Percentiles rank a stretch among this genome's conserved stretches.
These are phyloP conservation scores for Trachythela sp. DNA, from an alignment of 64 coral and sea anemone species.

Conservation along the genomic window DNA sequence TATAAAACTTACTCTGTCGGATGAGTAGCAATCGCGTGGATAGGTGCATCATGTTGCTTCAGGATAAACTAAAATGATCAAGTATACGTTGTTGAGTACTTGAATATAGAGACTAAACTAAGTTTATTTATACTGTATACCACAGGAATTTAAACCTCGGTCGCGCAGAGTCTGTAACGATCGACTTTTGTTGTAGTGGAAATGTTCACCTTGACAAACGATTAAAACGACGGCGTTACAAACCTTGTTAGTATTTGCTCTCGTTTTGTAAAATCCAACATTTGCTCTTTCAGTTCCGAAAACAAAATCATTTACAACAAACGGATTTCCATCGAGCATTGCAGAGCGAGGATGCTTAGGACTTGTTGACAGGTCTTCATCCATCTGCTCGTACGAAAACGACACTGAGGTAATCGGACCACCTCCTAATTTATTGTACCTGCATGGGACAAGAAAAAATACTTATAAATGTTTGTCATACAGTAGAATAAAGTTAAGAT, in stretches of 20 bases:
- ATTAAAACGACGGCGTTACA: not conserved
- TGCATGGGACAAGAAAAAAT: constrained; percentile 11
- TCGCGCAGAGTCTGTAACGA: too few species aligned
- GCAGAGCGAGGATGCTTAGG: constrained; percentile 20
- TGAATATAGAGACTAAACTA: not conserved
- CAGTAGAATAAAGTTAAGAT: too few species aligned
- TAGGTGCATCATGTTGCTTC: constrained; percentile 78
- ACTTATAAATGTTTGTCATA: not conserved
- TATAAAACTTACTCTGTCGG: constrained; percentile 69
- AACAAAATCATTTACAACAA: constrained; percentile 91
- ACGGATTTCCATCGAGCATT: constrained; percentile 73
- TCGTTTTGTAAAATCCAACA: constrained; percentile 64
- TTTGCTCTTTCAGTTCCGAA: constrained; percentile 78
- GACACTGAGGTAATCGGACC: constrained; percentile 81
- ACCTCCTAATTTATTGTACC: constrained; percentile 95
- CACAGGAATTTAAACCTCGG: too few species aligned
- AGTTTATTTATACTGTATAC: too few species aligned
- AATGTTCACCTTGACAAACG: not conserved
- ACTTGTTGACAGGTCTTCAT: not conserved
- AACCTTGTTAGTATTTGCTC: constrained; percentile 60
- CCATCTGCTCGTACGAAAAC: constrained; percentile 47
- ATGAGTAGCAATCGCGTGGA: constrained; percentile 82
- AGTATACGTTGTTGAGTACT: not conserved
- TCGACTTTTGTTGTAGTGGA: too few species aligned
- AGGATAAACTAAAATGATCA: constrained; percentile 65